Base-by-base conservation (phyloP, 2,888 invertebrate genomes). In the Muschampia plurimacula region DNA sequence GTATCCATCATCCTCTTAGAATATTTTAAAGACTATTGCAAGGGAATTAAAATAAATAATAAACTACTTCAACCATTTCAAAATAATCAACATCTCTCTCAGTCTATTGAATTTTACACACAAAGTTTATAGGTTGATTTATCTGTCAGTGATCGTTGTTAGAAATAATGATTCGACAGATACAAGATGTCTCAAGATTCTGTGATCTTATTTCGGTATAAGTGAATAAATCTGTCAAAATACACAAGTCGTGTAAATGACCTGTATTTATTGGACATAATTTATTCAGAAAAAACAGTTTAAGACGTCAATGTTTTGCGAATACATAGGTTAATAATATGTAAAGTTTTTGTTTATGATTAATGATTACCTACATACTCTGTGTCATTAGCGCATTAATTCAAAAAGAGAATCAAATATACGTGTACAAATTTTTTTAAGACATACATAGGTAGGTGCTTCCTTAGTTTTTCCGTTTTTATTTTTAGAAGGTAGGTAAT, bases 51-150 rank as follows among this genome's bases (percentile, higher is more conserved):
- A 39, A 8, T 41, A 41, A 39, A 39, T 39, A 39, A 7, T 6
- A 39, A 39, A 39, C 44, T n/a, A 49, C 4, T 49, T 1, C 4
- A 13, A 39, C 39, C 39, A 39, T 39, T 39, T 39, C 39, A 7
- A 10, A 52, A 57, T 32, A 12, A 60, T 60, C 22, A 2, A 12
- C 32, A 32, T 2, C 13, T 22, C 60, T 60, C 60, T 60, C n/a
- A 8, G 32, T 60, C 59, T 44, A 59, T 28, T 67, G 4, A 46
- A 32, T 28, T 67, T 67, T 59, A 59, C 32, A 46, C 55, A 22
- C 32, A 0, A 49, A 28, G 46, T 65, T n/a, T 22, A 32, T 49
- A 32, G 46, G 22, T 15, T 10, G 36, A 60, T 60, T 60, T 32
- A 60, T 36, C 36, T 36, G n/a, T n/a, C 36, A 3, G 6, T 60